Evolutionary conservation across 2,113 vertebrate species (phyloP), one percentile per base, ranked within the genome.

Genomic region (Pheucticus melanocephalus): DNA sequence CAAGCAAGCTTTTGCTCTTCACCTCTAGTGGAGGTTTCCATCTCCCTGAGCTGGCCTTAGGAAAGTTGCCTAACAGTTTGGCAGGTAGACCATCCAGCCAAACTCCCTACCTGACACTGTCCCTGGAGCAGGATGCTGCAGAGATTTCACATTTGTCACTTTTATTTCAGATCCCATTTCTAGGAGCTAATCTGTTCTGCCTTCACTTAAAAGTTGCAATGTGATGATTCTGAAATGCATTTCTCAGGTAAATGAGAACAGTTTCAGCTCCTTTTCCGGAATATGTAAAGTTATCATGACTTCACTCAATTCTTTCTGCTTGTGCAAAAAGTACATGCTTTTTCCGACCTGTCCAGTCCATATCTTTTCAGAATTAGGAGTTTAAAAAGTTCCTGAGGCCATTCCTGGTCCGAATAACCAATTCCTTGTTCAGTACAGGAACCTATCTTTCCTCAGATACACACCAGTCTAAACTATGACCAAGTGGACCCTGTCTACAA

Each of bases 11-110:
- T 81, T 59, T 66, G 5, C 15, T 15, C 23, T 73, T 77, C 30
- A 66, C 17, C 12, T 79, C 20, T 4, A 1, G 0, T 2, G 23
- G 39, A 63, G 15, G 9, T 42, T 87, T 84, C n/a, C 6, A 1
- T 25, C 25, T 42, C n/a, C 25, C 39, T 39, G 47, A 92, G 44
- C 11, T 87, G 4, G 0, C 15, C n/a, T 59, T 53, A 70, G 21
- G 22, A 61, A 15, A 91, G 17, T 5, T 44, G 10, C 2, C 3
- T n/a, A 48, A 16, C 0, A 8, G 4, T 39, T 59, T 81, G 16
- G 12, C 2, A 8, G 15, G 6, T 6, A 31, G 23, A 27, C 17
- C 2, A 2, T 21, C 69, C 44, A 47, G n/a, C 6, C 27, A 80
- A 47, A 63, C 9, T n/a, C n/a, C 28, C 9, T 27, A 70, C 20